phyloP scores from a whole-genome alignment of 2,797 vertebrate species.

The Oophaga sylvatica region DNA sequence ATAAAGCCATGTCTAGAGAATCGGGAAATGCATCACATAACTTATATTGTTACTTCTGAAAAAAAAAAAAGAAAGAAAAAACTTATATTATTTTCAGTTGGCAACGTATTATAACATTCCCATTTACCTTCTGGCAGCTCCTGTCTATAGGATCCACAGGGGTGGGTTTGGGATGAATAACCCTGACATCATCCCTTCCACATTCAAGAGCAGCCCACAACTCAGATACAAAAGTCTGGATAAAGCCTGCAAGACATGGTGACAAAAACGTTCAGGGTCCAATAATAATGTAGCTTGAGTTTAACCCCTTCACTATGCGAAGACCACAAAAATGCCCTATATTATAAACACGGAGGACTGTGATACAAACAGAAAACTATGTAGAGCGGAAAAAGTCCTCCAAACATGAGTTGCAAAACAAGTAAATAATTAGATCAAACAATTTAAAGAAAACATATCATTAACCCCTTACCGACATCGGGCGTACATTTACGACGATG shows the following conservation, averaged over 20 bases:
- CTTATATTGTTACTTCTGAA: neutral
- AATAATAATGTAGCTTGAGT: too few relatives aligned
- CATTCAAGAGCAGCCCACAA: slow-evolving; percentile 91
- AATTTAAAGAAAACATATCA: too few relatives aligned
- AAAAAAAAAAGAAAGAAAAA: neutral
- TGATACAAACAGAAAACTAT: too few relatives aligned
- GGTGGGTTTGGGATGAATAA: slow-evolving; percentile 83
- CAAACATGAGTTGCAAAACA: too few relatives aligned
- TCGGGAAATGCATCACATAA: neutral
- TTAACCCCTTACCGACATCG: too few relatives aligned
- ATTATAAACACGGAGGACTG: too few relatives aligned
- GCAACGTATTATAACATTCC: neutral
- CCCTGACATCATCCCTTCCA: slow-evolving; percentile 86
- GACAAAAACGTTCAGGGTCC: neutral
- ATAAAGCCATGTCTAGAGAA: neutral
- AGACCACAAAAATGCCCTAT: too few relatives aligned
- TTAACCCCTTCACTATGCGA: too few relatives aligned
- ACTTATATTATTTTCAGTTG: neutral
- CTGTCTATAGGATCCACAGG: slow-evolving; percentile 91
- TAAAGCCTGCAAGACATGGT: slow-evolving; percentile 79
- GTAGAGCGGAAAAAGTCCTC: too few relatives aligned
- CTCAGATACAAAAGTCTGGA: slow-evolving; percentile 83
- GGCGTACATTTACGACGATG: too few relatives aligned
- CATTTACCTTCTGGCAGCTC: slow-evolving; percentile 88
- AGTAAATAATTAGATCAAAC: too few relatives aligned